Conservation (phyloP, 1,140 invertebrate genomes). For the Nephotettix cincticeps region DNA sequence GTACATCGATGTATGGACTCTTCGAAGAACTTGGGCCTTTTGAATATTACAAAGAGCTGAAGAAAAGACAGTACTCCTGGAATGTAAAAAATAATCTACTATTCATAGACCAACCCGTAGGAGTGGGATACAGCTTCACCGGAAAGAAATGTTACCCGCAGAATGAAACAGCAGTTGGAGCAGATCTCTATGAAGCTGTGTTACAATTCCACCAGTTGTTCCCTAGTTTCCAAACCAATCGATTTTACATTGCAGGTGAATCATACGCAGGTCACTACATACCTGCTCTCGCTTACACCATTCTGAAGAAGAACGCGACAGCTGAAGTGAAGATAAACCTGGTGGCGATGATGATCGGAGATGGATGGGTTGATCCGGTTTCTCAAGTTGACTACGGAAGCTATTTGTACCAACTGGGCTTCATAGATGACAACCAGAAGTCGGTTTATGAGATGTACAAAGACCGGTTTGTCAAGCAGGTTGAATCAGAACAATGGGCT, state of each 20-base stretch:
- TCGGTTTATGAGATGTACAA: constrained; percentile 35
- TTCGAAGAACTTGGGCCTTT: constrained; percentile 61
- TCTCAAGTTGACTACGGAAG: constrained; percentile 78
- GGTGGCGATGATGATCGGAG: constrained; percentile 76
- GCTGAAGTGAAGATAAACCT: constrained; percentile 58
- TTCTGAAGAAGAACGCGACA: constrained; percentile 65
- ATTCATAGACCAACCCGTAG: constrained; percentile 71
- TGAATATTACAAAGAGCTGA: neutral
- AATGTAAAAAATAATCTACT: constrained; percentile 44
- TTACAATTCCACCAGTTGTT: constrained; percentile 71
- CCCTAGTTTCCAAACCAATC: constrained; percentile 60
- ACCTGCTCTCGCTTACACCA: constrained; percentile 72
- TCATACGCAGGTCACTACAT: constrained; percentile 86
- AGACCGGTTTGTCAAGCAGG: neutral
- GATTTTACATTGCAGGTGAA: constrained; percentile 81
- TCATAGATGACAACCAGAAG: constrained; percentile 49
- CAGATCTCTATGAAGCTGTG: constrained; percentile 29
- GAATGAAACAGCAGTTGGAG: constrained; percentile 57
- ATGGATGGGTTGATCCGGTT: constrained; percentile 83
- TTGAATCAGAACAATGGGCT: constrained; percentile 55
- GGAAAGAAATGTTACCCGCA: constrained; percentile 60
- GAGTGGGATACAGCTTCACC: constrained; percentile 63
- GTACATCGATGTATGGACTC: constrained; percentile 65
- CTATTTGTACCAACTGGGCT: constrained; percentile 78
- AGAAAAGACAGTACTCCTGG: constrained; percentile 29